Percentiles rank a stretch among this genome's conserved stretches.
Evolutionary conservation across 2,797 vertebrate genomes (phyloP).

Genomic region (Thripadectes ignobilis): DNA sequence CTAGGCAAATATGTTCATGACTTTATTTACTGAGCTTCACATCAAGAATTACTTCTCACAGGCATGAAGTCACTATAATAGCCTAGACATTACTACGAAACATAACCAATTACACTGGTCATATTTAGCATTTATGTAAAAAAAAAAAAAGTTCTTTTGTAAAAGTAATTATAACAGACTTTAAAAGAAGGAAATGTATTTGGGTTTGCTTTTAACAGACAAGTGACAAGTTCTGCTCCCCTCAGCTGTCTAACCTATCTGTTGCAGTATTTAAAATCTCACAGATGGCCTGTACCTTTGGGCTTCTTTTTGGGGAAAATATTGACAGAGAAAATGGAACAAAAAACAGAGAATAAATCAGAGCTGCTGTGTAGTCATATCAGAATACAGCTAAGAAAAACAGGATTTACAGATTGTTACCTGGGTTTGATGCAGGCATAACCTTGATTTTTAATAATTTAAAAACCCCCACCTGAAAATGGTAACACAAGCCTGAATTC

Average conservation of each 20-base stretch:
- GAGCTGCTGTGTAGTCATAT: not conserved
- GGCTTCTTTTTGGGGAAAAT: not conserved
- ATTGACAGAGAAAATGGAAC: not conserved
- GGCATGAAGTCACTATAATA: not conserved
- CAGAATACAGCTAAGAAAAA: not conserved
- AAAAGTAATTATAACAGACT: not conserved
- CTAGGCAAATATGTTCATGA: not conserved
- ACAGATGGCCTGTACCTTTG: not conserved
- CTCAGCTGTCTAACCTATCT: not conserved
- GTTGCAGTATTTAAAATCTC: not conserved
- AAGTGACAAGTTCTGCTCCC: not conserved
- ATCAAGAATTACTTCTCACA: not conserved
- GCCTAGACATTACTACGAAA: not conserved
- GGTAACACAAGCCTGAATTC: not conserved
- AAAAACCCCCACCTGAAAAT: not conserved
- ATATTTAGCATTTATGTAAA: not conserved
- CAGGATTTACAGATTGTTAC: fast-evolving
- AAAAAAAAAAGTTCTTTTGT: not conserved
- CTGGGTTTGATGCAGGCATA: not conserved
- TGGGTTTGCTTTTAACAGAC: not conserved
- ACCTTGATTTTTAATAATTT: not conserved
- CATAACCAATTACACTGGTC: not conserved
- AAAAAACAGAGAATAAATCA: not conserved
- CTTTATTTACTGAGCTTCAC: not conserved
- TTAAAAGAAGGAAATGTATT: not conserved